Evolutionary conservation across 2,113 vertebrate genomes (phyloP).

Genomic region (Oxyura jamaicensis): DNA sequence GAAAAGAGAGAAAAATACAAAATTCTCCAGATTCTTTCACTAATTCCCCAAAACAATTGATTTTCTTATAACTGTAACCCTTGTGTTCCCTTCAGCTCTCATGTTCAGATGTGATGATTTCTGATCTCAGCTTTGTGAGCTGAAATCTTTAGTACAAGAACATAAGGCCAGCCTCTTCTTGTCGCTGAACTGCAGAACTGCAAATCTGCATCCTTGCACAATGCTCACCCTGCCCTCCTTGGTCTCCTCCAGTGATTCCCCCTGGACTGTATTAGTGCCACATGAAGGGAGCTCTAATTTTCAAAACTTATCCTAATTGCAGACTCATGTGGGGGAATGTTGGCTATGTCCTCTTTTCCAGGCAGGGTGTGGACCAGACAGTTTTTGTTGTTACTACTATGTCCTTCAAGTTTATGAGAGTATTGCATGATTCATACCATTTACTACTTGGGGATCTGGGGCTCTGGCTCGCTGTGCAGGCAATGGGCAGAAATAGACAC

Average conservation of each 20-base stretch:
- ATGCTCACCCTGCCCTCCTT: neutral
- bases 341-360: neutral
- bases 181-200: neutral
- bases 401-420: neutral
- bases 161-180: neutral
- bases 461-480: neutral
- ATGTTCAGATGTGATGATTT: neutral
- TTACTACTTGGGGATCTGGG: neutral
- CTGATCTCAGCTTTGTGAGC: neutral
- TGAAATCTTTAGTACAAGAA: neutral
- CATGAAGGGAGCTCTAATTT: neutral
- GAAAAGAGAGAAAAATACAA: neutral
- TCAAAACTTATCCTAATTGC: neutral
- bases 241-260: neutral
- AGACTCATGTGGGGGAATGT: neutral
- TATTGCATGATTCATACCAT: neutral
- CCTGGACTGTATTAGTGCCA: neutral
- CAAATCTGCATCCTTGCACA: neutral
- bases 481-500: neutral
- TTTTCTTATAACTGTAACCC: neutral
- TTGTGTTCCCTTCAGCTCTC: neutral
- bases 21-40: slow-evolving; percentile 9
- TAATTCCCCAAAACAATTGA: slow-evolving; percentile 23
- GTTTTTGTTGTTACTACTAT: neutral
- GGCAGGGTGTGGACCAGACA: neutral